A percentile compares a stretch with the other conserved stretches of the same genome.
These are phyloP conservation scores for Trachelus tabidus DNA, from an alignment of 2,888 invertebrate species.

Conservation along the genomic window DNA sequence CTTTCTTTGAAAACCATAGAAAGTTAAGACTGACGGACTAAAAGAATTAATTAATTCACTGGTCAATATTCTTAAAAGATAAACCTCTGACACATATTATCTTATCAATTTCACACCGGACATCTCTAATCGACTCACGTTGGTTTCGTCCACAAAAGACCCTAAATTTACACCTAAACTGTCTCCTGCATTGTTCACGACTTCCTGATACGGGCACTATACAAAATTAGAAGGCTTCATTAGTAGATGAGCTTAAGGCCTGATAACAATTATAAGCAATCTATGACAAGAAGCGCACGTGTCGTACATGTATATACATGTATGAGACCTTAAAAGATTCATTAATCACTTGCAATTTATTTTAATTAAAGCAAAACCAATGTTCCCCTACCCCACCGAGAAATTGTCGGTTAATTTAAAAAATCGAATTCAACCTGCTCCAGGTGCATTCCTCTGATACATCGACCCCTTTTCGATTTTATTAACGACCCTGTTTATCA, in stretches of 20 bases:
- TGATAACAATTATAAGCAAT: too few species aligned
- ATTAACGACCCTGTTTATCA: too few species aligned
- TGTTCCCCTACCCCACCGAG: background rate
- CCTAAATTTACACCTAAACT: background rate
- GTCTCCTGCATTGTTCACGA: background rate
- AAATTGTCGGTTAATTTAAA: too few species aligned
- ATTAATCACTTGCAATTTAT: background rate
- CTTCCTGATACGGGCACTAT: background rate
- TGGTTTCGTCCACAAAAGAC: background rate
- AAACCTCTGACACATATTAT: background rate
- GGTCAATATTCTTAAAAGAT: background rate
- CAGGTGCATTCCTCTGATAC: too few species aligned
- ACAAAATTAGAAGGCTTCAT: background rate
- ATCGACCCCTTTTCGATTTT: too few species aligned
- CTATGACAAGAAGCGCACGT: too few species aligned
- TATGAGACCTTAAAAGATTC: background rate
- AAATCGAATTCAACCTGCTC: too few species aligned
- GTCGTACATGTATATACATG: background rate
- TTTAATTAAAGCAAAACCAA: background rate
- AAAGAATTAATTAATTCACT: background rate
- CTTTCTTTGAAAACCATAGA: background rate
- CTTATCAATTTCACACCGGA: background rate
- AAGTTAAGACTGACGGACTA: background rate
- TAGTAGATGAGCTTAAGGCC: background rate
- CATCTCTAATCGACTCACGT: background rate